A percentile compares a stretch with the other conserved stretches of the same genome.
Conservation (phyloP, 2,888 invertebrate genomes). For the Thelaira solivaga region DNA sequence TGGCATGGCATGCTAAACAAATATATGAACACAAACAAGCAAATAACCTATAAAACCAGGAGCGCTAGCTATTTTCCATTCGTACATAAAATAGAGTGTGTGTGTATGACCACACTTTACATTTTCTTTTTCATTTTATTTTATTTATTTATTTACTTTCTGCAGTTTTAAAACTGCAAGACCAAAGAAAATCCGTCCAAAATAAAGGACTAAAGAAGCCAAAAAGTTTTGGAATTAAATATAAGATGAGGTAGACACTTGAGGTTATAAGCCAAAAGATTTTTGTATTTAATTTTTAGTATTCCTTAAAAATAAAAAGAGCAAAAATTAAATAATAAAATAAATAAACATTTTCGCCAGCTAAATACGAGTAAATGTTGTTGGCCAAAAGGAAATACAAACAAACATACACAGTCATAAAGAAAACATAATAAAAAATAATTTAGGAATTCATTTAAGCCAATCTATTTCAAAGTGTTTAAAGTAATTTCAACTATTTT, state of each 20-base stretch:
- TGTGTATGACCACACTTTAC: conserved; percentile 25
- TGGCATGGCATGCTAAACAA: no score
- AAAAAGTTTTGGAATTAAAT: conserved; percentile 42
- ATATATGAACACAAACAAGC: conserved; percentile 18
- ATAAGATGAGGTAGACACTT: conserved; percentile 51
- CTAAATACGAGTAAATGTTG: neutral
- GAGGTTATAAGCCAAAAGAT: conserved; percentile 46
- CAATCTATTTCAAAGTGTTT: conserved; percentile 50
- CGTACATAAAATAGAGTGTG: no score
- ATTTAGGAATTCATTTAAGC: conserved; percentile 37
- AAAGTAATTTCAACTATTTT: conserved; percentile 27
- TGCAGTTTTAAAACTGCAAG: neutral
- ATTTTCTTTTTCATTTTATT: neutral
- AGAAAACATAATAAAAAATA: neutral
- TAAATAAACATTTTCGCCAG: conserved; percentile 25
- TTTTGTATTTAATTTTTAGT: conserved; percentile 42
- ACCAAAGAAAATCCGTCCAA: neutral
- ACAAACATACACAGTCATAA: neutral
- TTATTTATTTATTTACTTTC: neutral
- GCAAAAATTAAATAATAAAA: conserved; percentile 17
- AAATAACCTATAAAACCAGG: no score
- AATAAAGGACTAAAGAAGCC: conserved; percentile 7
- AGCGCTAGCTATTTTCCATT: no score
- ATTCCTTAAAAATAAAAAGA: neutral
- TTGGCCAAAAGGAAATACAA: neutral